These are phyloP conservation scores for Paelopatides confundens DNA, from an alignment of 53 echinoderm and acorn worm species.

Conservation along the genomic window DNA sequence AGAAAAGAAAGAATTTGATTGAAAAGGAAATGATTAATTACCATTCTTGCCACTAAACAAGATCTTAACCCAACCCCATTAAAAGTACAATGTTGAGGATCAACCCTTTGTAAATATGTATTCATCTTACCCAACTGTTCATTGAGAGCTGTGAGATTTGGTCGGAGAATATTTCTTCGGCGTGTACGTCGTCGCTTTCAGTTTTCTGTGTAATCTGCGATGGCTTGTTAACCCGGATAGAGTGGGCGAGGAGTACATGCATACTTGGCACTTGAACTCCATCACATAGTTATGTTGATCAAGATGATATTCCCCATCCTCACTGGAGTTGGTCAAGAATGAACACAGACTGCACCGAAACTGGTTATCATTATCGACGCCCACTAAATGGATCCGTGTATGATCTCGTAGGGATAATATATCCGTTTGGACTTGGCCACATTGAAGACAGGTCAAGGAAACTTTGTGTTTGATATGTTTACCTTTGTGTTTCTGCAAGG, in stretches of 20 bases:
- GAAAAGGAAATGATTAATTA: no score
- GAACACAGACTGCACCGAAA: constrained; percentile 83
- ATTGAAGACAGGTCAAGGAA: constrained; percentile 54
- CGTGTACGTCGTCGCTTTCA: neutral
- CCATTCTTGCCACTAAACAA: no score
- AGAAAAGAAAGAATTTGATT: no score
- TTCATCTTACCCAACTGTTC: neutral
- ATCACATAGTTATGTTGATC: constrained; percentile 77
- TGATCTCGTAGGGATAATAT: constrained; percentile 60
- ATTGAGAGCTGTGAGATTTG: neutral
- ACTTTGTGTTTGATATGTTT: constrained; percentile 63
- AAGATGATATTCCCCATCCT: constrained; percentile 71
- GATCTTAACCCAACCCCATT: no score
- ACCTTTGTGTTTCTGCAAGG: constrained; percentile 65
- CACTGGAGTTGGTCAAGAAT: constrained; percentile 56
- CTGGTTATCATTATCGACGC: constrained; percentile 65
- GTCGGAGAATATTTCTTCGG: neutral
- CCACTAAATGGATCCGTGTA: constrained; percentile 59
- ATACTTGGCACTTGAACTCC: constrained; percentile 73
- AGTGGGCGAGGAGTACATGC: constrained; percentile 72
- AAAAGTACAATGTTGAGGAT: no score
- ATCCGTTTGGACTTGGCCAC: constrained; percentile 54
- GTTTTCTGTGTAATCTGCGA: constrained; percentile 57
- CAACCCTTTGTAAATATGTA: no score
- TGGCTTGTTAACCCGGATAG: constrained; percentile 73